phyloP scores from a whole-genome alignment of 1,140 invertebrate genomes.

The Brachystomella parvula region DNA sequence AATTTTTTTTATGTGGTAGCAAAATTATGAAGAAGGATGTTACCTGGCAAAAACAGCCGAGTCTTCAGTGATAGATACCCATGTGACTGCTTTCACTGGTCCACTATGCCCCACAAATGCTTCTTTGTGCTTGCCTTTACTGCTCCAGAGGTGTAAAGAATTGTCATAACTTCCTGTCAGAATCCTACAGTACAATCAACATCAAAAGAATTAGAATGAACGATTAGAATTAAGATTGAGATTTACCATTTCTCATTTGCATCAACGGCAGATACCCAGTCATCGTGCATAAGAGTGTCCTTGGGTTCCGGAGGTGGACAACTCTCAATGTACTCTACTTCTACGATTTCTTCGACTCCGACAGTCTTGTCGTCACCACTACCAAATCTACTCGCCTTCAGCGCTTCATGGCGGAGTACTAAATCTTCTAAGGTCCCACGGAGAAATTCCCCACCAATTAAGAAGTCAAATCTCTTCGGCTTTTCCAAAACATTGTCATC shows the following conservation, averaged over 20 bases:
- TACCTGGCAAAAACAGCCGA: constrained; percentile 66
- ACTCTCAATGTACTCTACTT: constrained; percentile 82
- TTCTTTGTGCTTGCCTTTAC: constrained; percentile 70
- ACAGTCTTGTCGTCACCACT: neutral
- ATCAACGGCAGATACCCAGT: constrained; percentile 86
- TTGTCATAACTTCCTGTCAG: constrained; percentile 92
- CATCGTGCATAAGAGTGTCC: constrained; percentile 84
- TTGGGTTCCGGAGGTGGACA: constrained; percentile 79
- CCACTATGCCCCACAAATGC: constrained; percentile 77
- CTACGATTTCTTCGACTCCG: constrained; percentile 60
- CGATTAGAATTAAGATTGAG: constrained; percentile 20
- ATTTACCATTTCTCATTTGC: constrained; percentile 61
- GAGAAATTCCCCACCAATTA: constrained; percentile 72
- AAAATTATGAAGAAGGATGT: no score
- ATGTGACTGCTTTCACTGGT: constrained; percentile 76
- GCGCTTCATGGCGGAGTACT: constrained; percentile 33
- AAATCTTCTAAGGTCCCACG: constrained; percentile 57
- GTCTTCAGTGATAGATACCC: constrained; percentile 61
- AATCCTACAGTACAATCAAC: constrained; percentile 54
- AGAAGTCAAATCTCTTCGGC: constrained; percentile 75
- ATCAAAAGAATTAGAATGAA: constrained; percentile 5
- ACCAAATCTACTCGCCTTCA: constrained; percentile 13
- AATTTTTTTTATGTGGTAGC: neutral
- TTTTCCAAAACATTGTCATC: constrained; percentile 41
- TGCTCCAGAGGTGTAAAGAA: constrained; percentile 79